Base-by-base conservation (phyloP, 2,888 invertebrate species). In the Germaria angustata region DNA sequence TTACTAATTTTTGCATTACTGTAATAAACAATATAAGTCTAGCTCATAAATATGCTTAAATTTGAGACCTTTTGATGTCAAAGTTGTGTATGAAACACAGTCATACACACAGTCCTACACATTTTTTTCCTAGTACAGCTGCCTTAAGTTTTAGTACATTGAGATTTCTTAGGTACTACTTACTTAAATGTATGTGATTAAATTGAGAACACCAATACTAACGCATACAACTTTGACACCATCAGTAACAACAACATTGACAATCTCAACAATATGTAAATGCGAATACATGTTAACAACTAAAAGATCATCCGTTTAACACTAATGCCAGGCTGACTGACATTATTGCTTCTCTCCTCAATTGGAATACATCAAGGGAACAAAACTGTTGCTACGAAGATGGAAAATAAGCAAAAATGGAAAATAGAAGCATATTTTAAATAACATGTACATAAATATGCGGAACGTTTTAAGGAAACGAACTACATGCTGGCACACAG, bases 301-400 rank as follows among this genome's bases (percentile, higher is more conserved):
- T 53, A 69, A n/a, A n/a, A 69, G 44, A 44, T 44, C 53, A 34
- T 75, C 17, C 44, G 24, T 57, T 24, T 17, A 46, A 34, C 15
- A 24, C 17, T 44, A 36, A 75, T 72, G 57, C 4, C 34, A 57
- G 59, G 7, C 44, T 22, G 68, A 13, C 57, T 46, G 41, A 44
- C 66, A 41, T 13, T 55, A 53, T 44, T 69, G 9, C 22, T 22
- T 20, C 28, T 46, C 24, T 24, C 9, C 46, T 24, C 46, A 75
- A 75, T 66, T 66, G 57, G 36, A 66, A 57, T 66, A 46, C 66
- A 55, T 28, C 13, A 36, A 46, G 65, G 55, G 36, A 63, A 78
- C 61, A 46, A 63, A 71, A 34, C 24, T 55, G n/a, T 22, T 63
- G 53, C n/a, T 32, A 13, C 13, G 59, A 28, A 28, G 6, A 6